Evolutionary conservation across 2,797 vertebrate genomes (phyloP), one percentile per base, ranked within the genome.

Genomic region (Artibeus lituratus): DNA sequence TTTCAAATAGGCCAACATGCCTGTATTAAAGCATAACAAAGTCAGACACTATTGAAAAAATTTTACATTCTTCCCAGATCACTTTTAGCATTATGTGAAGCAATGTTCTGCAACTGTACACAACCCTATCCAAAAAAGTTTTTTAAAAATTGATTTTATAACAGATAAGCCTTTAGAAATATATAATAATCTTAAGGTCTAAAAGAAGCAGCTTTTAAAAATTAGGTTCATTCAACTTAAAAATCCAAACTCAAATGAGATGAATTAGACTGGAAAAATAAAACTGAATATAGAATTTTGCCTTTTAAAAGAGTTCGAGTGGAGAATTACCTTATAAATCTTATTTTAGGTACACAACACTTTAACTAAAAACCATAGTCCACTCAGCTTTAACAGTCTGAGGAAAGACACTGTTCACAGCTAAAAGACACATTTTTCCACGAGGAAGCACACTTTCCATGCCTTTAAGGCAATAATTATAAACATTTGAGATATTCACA

Each of bases 231-330:
- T 11, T 57, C 65, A 44, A 74, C 55, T 69, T 65, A 87, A 90
- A 96, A 92, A 91, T 72, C n/a, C 55, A 90, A 81, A 77, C 5
- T 37, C 21, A 72, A 90, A 4, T 19, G 21, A 84, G 12, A 22
- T 77, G 42, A 87, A 87, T 0, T 70, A 10, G 32, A 82, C 5
- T 76, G 29, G 59, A 90, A 65, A 80, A 89, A 77, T n/a, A n/a
- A 87, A 86, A 44, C 37, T 57, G 29, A 90, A 96, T n/a, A 21
- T 2, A 92, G 32, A 74, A 65, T 57, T 69, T n/a, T 85, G 39
- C 67, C 76, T 97, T 83, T 90, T 5, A 77, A 92, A 96, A 69
- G 44, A 76, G 51, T 49, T 87, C 81, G 83, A 29, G 4, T 19
- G 14, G 59, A 91, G 24, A 90, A 74, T 84, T 91, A 87, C 7